Percentiles rank a stretch among this genome's conserved stretches.
These are phyloP conservation scores for Phengaris alcon DNA, from an alignment of 2,888 invertebrate species.

Conservation along the genomic window DNA sequence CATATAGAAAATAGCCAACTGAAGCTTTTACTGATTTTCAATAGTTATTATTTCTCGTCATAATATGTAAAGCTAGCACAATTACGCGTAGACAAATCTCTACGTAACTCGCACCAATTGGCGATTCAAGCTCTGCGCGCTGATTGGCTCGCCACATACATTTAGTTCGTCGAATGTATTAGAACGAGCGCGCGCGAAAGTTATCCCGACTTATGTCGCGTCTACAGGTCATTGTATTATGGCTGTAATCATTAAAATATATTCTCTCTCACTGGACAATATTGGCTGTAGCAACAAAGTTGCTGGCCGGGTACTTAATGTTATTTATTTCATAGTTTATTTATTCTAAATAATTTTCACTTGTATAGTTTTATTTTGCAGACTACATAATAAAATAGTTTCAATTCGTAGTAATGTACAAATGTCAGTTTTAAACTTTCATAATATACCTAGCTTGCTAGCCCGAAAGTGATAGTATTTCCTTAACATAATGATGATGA, in stretches of 20 bases:
- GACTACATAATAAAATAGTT: neutral
- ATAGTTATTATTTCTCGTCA: neutral
- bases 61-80: neutral
- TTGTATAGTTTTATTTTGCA: neutral
- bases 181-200: no score
- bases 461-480: neutral
- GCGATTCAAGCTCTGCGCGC: no score
- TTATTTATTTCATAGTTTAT: slow-evolving; percentile 29
- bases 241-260: no score
- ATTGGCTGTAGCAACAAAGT: neutral
- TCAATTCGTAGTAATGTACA: neutral
- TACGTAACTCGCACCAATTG: no score
- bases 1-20: neutral
- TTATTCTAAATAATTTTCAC: neutral
- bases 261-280: neutral
- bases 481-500: neutral
- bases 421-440: neutral
- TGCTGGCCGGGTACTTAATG: slow-evolving; percentile 46
- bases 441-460: neutral
- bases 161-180: no score
- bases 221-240: no score
- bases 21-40: neutral
- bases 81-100: neutral
- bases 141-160: no score
- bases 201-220: no score